Conservation (phyloP, 2,113 vertebrate species). For the Okapia johnstoni region DNA sequence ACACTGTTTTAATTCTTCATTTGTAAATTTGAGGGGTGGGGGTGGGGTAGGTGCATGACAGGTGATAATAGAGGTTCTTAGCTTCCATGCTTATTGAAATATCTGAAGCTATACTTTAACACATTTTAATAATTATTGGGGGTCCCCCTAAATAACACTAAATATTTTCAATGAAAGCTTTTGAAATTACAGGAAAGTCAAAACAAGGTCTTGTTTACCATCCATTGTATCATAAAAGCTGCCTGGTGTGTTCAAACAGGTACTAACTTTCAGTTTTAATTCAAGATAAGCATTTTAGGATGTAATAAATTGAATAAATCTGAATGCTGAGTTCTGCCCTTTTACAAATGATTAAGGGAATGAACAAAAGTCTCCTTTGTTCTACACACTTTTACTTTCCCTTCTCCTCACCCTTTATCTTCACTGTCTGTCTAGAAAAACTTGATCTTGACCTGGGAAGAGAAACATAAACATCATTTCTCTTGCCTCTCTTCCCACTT, state of each 20-base stretch:
- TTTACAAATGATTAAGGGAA: neutral
- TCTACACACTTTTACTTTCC: neutral
- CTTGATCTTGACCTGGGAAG: neutral
- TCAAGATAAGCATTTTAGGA: neutral
- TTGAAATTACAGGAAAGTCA: neutral
- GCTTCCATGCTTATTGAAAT: neutral
- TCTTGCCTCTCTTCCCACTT: neutral
- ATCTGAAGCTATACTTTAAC: neutral
- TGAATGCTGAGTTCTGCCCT: neutral
- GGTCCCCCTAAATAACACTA: neutral
- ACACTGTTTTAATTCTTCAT: neutral
- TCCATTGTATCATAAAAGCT: neutral
- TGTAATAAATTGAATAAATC: neutral
- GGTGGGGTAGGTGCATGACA: neutral
- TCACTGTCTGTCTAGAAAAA: neutral
- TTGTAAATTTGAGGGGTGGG: neutral
- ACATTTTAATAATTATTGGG: slow-evolving; percentile 46
- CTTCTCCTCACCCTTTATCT: rapidly evolving
- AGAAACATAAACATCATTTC: neutral
- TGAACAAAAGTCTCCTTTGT: neutral
- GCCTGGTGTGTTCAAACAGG: neutral
- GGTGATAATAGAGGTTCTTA: slow-evolving; percentile 34
- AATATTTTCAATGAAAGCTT: neutral
- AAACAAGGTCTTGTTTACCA: neutral
- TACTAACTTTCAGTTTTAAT: neutral